phyloP scores from a whole-genome alignment of 2,797 vertebrate species.

The Odontamblyopus lacepedii region DNA sequence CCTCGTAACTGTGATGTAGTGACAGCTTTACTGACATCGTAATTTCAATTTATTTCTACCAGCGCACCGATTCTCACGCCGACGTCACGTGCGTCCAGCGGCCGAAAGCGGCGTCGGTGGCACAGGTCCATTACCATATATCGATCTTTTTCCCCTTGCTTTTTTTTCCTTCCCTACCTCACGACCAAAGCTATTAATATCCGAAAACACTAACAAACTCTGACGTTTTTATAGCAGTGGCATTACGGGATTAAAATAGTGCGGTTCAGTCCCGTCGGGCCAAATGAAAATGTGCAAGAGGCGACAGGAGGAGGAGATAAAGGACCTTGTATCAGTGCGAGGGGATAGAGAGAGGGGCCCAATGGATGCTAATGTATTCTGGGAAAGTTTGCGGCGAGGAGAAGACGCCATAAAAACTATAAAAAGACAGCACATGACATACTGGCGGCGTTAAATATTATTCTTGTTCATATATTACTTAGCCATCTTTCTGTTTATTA shows the following conservation, averaged over 20 bases:
- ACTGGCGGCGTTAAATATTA: background rate
- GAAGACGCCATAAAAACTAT: background rate
- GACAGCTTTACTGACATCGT: constrained; percentile 62
- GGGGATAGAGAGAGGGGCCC: background rate
- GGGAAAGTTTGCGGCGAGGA: background rate
- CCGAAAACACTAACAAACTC: constrained; percentile 38
- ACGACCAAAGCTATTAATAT: constrained; percentile 33
- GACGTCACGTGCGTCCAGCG: constrained; percentile 36
- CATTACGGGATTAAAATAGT: constrained; percentile 49
- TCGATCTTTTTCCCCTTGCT: constrained; percentile 38
- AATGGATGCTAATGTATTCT: constrained; percentile 3
- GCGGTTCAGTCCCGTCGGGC: background rate
- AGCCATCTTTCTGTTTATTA: no score
- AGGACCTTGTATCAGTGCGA: background rate
- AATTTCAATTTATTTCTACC: constrained; percentile 62
- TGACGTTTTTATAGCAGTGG: constrained; percentile 35
- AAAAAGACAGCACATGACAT: background rate
- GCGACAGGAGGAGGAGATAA: background rate
- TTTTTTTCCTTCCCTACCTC: background rate
- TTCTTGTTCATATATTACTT: background rate
- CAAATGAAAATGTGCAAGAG: constrained; percentile 12
- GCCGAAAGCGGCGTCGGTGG: constrained; percentile 35
- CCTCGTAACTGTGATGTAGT: constrained; percentile 61
- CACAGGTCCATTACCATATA: constrained; percentile 55
- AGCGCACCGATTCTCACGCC: constrained; percentile 53